Evolutionary conservation across 2,113 vertebrate species (phyloP), one percentile per base, ranked within the genome.

Genomic region (Anguilla japonica): DNA sequence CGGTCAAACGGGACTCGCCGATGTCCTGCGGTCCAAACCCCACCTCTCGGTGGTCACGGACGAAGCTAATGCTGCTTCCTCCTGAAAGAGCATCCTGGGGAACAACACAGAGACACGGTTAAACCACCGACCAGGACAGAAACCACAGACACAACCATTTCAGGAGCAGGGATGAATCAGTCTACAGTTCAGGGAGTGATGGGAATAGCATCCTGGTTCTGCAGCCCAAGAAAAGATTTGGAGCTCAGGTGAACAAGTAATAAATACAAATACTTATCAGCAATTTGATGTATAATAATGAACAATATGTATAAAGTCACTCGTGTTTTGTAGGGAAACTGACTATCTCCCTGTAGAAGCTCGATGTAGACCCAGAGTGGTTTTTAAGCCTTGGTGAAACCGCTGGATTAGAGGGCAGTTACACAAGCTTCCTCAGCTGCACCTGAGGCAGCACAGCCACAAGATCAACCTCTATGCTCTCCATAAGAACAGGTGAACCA

Each of bases 51-150:
- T 26, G 57, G 53, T 50, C 79, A 0, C 53, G 26, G 75, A 87
- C 86, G 84, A 85, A 83, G 63, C 89, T 95, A 96, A 91, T 96
- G 95, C 89, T 95, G 95, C 94, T 96, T 96, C 89, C 94, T 95
- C 89, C 95, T 94, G 94, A 96, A 96, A 0, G 95, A 96, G 87
- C 95, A 96, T 87, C 95, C 95, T 96, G 88, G 6, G 11, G 82
- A 39, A 39, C 84, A 43, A 88, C 63, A 85, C 0, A 26, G 5
- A 86, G 22, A 87, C n/a, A 85, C 7, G 3, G 1, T 40, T 14
- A 26, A 40, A 26, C 34, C 15, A 18, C 63, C 0, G 22, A 8
- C 14, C n/a, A 8, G 29, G 53, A 83, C 14, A 16, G 18, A 60
- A 5, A 57, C 11, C 15, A 13, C n/a, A 16, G 18, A 13, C 34